Evolutionary conservation across 2,113 vertebrate genomes (phyloP).

Genomic region (Corythaixoides concolor): DNA sequence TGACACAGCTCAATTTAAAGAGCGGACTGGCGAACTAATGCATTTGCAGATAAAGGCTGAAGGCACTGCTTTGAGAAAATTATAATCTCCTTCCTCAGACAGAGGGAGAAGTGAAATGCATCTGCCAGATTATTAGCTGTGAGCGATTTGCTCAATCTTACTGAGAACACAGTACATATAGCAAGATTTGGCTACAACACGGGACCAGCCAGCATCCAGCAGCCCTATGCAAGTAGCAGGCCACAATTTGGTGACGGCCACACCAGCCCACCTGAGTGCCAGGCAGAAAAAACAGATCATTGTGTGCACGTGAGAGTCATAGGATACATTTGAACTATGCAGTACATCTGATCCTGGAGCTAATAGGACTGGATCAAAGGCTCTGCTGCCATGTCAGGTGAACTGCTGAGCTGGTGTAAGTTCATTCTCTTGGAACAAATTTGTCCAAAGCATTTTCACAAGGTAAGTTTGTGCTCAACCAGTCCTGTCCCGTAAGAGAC

Average conservation of each 20-base stretch:
- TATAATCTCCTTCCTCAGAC: slow-evolving; percentile 32
- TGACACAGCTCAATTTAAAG: not conserved
- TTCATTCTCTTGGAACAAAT: not conserved
- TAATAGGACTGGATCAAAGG: not conserved
- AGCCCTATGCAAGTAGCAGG: not conserved
- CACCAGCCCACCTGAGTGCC: not conserved
- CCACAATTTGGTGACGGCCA: not conserved
- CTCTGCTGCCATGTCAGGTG: not conserved
- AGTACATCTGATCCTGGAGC: not conserved
- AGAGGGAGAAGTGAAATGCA: slow-evolving; percentile 23
- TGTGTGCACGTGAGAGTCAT: accelerated
- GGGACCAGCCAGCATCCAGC: not conserved
- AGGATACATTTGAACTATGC: not conserved
- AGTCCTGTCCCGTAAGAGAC: not conserved
- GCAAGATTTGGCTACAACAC: not conserved
- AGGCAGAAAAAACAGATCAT: not conserved
- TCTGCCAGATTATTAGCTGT: slow-evolving; percentile 13
- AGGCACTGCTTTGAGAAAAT: slow-evolving; percentile 48
- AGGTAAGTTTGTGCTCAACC: accelerated
- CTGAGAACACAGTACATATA: not conserved
- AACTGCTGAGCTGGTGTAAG: not conserved
- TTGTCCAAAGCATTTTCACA: not conserved
- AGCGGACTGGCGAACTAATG: slow-evolving; percentile 9
- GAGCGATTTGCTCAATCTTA: not conserved
- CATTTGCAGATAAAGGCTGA: slow-evolving; percentile 46